A percentile compares a stretch with the other conserved stretches of the same genome.
Conservation (phyloP, 2,888 invertebrate species). For the Germaria angustata region DNA sequence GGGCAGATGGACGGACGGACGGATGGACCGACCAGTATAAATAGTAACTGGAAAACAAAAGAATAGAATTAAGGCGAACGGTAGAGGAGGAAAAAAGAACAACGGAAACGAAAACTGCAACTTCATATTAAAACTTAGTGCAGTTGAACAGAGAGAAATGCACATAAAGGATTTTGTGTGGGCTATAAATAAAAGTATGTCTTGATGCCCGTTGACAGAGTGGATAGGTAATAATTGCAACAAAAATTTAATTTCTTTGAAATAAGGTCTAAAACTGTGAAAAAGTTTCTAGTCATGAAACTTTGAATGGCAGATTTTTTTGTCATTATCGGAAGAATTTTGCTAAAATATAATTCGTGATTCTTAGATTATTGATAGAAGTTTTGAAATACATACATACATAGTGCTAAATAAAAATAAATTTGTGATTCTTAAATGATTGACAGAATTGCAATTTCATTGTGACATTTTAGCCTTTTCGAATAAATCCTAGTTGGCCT, state of each 20-base stretch:
- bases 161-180: slow-evolving; percentile 33
- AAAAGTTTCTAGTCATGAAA: not conserved
- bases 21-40: slow-evolving; percentile 8
- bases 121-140: slow-evolving; percentile 10
- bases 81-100: not conserved
- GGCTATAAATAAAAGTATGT: slow-evolving; percentile 59
- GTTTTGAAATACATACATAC: too few species aligned
- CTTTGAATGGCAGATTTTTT: too few species aligned
- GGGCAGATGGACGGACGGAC: not conserved
- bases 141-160: not conserved
- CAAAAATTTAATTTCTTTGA: not conserved
- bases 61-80: not conserved
- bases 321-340: too few species aligned
- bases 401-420: too few species aligned
- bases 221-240: not conserved
- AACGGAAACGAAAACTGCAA: not conserved
- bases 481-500: too few species aligned
- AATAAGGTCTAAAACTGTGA: not conserved
- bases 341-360: too few species aligned
- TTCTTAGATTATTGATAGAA: too few species aligned
- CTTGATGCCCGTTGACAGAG: slow-evolving; percentile 25
- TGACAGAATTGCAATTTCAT: too few species aligned
- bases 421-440: too few species aligned
- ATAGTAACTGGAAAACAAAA: slow-evolving; percentile 24
- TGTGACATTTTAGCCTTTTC: too few species aligned